Evolutionary conservation across 2,797 vertebrate species (phyloP).

Genomic region (Peromyscus eremicus): DNA sequence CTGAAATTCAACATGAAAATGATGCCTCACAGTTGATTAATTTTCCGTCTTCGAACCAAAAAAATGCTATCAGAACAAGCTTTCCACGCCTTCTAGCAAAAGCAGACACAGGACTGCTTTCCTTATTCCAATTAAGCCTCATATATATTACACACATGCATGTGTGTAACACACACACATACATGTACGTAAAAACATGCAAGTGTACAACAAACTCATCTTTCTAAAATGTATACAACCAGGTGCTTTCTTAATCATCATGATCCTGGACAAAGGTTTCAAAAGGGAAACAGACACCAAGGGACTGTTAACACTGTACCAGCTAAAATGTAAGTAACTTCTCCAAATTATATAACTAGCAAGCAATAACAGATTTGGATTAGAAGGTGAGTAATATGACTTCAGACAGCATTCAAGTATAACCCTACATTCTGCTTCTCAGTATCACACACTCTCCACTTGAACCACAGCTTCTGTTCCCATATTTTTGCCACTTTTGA

Average conservation of each 20-base stretch:
- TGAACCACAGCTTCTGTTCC: not conserved
- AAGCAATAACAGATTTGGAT: not conserved
- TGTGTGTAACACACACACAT: not conserved
- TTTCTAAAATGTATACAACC: not conserved
- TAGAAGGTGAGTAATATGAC: not conserved
- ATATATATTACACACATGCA: not conserved
- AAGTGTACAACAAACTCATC: not conserved
- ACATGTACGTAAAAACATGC: not conserved
- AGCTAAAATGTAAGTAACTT: not conserved
- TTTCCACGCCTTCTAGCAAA: not conserved
- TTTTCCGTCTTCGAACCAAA: constrained; percentile 60
- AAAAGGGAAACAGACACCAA: not conserved
- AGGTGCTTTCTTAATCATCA: not conserved
- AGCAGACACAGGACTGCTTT: not conserved
- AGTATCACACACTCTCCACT: not conserved
- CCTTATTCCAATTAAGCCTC: constrained; percentile 10
- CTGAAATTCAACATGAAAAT: constrained; percentile 60
- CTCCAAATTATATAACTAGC: not conserved
- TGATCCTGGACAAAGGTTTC: not conserved
- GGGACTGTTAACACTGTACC: not conserved
- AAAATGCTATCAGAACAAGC: constrained; percentile 27
- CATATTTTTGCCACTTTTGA: not conserved
- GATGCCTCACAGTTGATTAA: constrained; percentile 11
- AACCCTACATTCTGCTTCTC: not conserved
- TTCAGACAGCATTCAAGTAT: not conserved